phyloP scores from a whole-genome alignment of 2,797 vertebrate species.

The Crenuchus spilurus region DNA sequence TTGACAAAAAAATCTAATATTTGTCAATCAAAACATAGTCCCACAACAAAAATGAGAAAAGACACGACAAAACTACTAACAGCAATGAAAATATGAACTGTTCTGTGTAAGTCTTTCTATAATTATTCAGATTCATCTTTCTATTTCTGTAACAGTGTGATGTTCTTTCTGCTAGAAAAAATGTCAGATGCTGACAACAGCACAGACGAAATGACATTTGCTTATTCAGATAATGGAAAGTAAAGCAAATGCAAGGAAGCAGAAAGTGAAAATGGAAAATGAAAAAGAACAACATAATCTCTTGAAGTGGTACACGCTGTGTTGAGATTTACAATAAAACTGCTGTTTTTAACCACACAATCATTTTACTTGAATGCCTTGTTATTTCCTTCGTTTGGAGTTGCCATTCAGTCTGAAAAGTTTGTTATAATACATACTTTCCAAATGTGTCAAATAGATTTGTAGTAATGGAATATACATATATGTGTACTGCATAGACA shows the following conservation, averaged over 20 bases:
- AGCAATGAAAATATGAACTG: background rate
- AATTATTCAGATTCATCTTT: background rate
- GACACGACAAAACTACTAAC: background rate
- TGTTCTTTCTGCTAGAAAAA: background rate
- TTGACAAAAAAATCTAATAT: no score
- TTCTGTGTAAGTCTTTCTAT: background rate
- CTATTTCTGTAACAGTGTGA: background rate
- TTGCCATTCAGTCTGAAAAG: no score
- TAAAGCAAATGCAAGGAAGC: slow-evolving; percentile 29
- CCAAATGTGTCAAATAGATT: no score
- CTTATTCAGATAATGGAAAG: slow-evolving; percentile 26
- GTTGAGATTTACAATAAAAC: slow-evolving; percentile 6
- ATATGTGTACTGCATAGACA: no score
- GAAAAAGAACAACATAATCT: background rate
- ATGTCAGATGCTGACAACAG: background rate
- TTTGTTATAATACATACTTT: no score
- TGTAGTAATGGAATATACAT: no score
- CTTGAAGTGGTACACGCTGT: slow-evolving; percentile 4
- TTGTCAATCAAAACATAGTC: no score
- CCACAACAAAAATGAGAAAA: background rate
- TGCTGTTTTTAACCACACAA: no score
- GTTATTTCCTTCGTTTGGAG: no score
- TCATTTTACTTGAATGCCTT: no score
- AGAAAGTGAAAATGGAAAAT: slow-evolving; percentile 27
- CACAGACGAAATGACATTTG: slow-evolving; percentile 7